Conservation (phyloP, 1,140 invertebrate species). For the Condylostylus longicornis region DNA sequence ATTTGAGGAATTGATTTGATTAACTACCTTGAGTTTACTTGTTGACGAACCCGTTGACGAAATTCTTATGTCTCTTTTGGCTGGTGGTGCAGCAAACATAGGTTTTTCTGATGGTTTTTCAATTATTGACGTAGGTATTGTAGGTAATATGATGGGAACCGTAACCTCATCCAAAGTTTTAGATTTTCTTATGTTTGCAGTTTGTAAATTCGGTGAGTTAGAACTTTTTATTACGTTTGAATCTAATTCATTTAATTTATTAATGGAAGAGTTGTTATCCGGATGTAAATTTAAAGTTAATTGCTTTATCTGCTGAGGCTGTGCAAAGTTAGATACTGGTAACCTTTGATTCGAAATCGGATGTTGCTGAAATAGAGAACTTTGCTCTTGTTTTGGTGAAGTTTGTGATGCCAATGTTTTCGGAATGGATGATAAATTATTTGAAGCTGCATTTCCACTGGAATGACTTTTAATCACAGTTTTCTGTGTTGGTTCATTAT, state of each 20-base stretch:
- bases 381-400: too few species aligned
- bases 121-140: neutral
- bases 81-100: neutral
- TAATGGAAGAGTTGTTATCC: neutral
- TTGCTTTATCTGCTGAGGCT: too few species aligned
- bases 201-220: conserved; percentile 6
- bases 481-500: too few species aligned
- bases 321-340: too few species aligned
- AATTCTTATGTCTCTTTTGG: neutral
- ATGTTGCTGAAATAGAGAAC: too few species aligned
- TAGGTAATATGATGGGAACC: neutral
- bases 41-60: neutral
- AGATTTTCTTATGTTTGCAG: conserved; percentile 3
- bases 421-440: too few species aligned
- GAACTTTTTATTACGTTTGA: neutral
- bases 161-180: conserved; percentile 6
- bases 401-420: too few species aligned
- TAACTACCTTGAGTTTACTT: neutral
- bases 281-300: too few species aligned
- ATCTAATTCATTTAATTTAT: neutral
- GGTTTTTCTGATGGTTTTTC: neutral
- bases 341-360: too few species aligned
- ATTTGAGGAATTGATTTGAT: neutral
- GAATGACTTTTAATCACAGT: too few species aligned
- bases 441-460: too few species aligned